phyloP scores from a whole-genome alignment of 2,888 invertebrate genomes.

The Zygothrica quintamaculata region DNA sequence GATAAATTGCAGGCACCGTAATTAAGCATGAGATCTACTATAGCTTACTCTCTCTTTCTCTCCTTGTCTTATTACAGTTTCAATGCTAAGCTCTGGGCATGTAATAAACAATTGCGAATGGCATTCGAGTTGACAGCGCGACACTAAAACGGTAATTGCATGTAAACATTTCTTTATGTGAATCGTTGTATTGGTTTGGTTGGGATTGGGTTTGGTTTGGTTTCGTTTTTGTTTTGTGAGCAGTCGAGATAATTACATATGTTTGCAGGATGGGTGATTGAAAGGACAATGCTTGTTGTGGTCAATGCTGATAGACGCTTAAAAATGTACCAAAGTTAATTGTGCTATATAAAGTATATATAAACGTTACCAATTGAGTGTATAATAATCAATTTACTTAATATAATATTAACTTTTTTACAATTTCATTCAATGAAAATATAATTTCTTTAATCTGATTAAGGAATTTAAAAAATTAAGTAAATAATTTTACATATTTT shows the following conservation, averaged over 20 bases:
- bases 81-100: slow-evolving; percentile 26
- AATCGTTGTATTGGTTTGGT: too few species aligned
- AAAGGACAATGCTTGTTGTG: slow-evolving; percentile 10
- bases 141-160: slow-evolving; percentile 75
- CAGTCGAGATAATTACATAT: slow-evolving; percentile 40
- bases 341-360: too few species aligned
- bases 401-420: too few species aligned
- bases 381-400: too few species aligned
- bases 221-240: slow-evolving; percentile 11
- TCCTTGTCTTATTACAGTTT: too few species aligned
- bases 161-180: slow-evolving; percentile 68
- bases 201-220: too few species aligned
- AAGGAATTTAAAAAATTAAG: too few species aligned
- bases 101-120: slow-evolving; percentile 70
- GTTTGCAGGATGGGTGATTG: slow-evolving; percentile 20
- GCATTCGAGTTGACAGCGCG: slow-evolving; percentile 68
- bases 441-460: too few species aligned
- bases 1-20: slow-evolving; percentile 71
- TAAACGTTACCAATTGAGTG: too few species aligned
- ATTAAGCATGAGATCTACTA: slow-evolving; percentile 60
- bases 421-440: background rate
- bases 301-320: background rate
- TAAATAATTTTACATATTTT: too few species aligned
- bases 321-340: too few species aligned
- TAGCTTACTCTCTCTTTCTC: slow-evolving; percentile 9